Evolutionary conservation across 35 echinoderm and acorn worm genomes (phyloP), one percentile per base, ranked within the genome.

Genomic region (Patiria miniata): DNA sequence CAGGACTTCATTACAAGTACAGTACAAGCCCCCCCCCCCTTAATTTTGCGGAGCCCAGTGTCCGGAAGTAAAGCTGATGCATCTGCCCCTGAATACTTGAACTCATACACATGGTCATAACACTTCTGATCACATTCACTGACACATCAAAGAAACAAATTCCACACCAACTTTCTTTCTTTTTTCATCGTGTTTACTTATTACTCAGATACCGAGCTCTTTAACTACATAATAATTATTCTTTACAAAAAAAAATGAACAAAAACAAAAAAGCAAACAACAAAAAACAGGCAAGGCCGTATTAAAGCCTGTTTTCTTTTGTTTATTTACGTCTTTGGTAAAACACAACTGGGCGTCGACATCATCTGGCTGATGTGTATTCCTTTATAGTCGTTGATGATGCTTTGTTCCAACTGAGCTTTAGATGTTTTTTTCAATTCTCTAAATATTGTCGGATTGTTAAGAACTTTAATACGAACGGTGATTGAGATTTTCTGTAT

Each of bases 171-270:
- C 12, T 47, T 73, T 73, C 21, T 60, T 18, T 26, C 19, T 60
- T 60, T 73, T 73, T 5, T 73, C 26, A 73, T 73, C 65, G 34
- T 73, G 34, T 73, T 73, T 73, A 73, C 65, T 73, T 34, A 28
- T 73, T 73, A 32, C 65, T 73, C 65, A 73, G 65, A 73, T 73
- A 73, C 65, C 34, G 65, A 73, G 65, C 65, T 26, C 34, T 12
- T n/a, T 73, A 73, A 73, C 65, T 73, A 73, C 65, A 30, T 73
- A 22, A 73, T 73, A 73, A 73, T 73, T 73, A 73, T 30, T 73
- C 26, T 73, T 28, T 30, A 73, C 21, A 36, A 73, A 73, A 73
- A 14, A 30, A 73, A 47, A 6, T 6, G 12, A 47, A 47, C 42
- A 6, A 12, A 47, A 47, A 4, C 4, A 47, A n/a, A n/a, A n/a